These are phyloP conservation scores for Drosophila robusta DNA, from an alignment of 2,888 invertebrate genomes.

Conservation along the genomic window DNA sequence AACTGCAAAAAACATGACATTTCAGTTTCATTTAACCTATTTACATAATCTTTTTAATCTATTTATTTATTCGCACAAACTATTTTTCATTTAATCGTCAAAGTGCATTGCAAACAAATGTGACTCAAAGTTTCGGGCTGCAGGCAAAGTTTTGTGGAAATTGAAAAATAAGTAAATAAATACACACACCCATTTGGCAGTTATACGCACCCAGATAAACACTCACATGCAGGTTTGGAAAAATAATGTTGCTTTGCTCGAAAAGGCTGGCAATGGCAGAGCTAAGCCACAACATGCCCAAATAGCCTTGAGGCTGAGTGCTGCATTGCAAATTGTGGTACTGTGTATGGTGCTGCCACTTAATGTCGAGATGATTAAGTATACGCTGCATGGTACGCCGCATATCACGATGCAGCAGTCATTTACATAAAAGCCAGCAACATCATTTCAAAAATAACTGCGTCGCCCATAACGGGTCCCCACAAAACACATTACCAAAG, in stretches of 20 bases:
- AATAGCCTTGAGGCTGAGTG: conserved; percentile 45
- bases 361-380: conserved; percentile 73
- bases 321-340: conserved; percentile 37
- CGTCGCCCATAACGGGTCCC: conserved; percentile 33
- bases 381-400: conserved; percentile 54
- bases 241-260: background rate
- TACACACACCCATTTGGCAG: conserved; percentile 4
- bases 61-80: background rate
- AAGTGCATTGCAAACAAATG: conserved; percentile 13
- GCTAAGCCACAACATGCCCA: conserved; percentile 7
- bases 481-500: conserved; percentile 33
- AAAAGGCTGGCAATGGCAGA: background rate
- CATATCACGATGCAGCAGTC: conserved; percentile 58
- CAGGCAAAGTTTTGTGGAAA: conserved; percentile 14
- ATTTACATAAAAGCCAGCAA: conserved; percentile 64
- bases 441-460: conserved; percentile 50
- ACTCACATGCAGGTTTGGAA: conserved; percentile 18
- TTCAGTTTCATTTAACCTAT: background rate
- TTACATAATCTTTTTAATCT: background rate
- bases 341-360: conserved; percentile 39
- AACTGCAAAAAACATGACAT: background rate
- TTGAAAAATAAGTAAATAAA: conserved; percentile 20
- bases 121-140: background rate
- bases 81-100: conserved; percentile 4
- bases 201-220: conserved; percentile 4